Percentiles rank a stretch among this genome's conserved stretches.
Evolutionary conservation across 1,140 invertebrate genomes (phyloP).

Genomic region (Phthorimaea operculella): DNA sequence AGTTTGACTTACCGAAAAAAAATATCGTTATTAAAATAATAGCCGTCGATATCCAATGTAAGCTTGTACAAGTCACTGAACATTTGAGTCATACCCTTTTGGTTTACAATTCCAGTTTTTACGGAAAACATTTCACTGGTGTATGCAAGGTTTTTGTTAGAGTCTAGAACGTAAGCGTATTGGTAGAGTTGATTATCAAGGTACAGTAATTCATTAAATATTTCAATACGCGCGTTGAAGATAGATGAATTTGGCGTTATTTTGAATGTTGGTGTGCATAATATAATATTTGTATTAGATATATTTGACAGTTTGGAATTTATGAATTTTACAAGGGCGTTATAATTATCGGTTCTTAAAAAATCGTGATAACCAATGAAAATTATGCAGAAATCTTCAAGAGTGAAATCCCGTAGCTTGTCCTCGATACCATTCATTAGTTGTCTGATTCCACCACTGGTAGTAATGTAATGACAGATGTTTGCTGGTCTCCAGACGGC

Average conservation of each 20-base stretch:
- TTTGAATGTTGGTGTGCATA: background rate
- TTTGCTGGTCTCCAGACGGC: too few relatives aligned
- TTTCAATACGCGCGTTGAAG: background rate
- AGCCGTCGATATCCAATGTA: background rate
- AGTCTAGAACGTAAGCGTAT: background rate
- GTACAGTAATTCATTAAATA: background rate
- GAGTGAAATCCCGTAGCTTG: too few relatives aligned
- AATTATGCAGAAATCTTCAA: too few relatives aligned
- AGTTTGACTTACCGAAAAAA: too few relatives aligned
- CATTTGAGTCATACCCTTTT: background rate
- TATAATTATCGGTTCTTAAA: too few relatives aligned
- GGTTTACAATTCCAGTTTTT: background rate
- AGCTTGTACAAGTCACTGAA: background rate
- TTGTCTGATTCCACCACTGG: too few relatives aligned
- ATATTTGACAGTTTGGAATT: background rate
- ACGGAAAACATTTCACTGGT: background rate
- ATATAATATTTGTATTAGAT: background rate
- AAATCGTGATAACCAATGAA: too few relatives aligned
- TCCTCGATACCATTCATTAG: too few relatives aligned
- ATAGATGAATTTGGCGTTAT: background rate
- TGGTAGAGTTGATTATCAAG: background rate
- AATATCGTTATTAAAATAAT: background rate
- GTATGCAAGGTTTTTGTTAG: background rate
- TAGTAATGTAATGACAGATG: too few relatives aligned
- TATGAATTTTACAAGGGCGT: background rate